A percentile compares a stretch with the other conserved stretches of the same genome.
These are phyloP conservation scores for Elegia similella DNA, from an alignment of 2,888 invertebrate species.

Conservation along the genomic window DNA sequence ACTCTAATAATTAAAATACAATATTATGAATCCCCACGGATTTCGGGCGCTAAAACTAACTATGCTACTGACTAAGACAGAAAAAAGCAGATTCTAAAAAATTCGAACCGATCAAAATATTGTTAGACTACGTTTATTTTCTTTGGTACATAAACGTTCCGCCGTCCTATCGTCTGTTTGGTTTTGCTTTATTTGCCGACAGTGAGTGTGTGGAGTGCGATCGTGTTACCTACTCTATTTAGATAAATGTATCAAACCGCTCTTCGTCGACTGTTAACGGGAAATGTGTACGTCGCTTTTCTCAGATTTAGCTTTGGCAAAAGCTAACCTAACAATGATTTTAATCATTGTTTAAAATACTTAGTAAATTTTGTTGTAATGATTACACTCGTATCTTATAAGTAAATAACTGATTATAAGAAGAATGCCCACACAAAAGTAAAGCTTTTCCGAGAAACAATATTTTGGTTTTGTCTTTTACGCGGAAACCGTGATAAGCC, in stretches of 20 bases:
- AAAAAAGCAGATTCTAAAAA: too few species aligned
- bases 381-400: background rate
- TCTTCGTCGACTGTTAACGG: conserved; percentile 10
- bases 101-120: background rate
- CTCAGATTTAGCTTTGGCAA: conserved; percentile 7
- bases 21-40: too few species aligned
- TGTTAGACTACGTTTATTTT: background rate
- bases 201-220: conserved; percentile 3
- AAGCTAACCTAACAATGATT: background rate
- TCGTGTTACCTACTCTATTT: conserved; percentile 15
- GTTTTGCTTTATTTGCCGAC: conserved; percentile 12
- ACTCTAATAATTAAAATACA: too few species aligned
- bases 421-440: background rate
- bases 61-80: too few species aligned
- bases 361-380: background rate
- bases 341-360: background rate
- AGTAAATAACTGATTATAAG: too few species aligned
- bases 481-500: too few species aligned
- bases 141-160: conserved; percentile 1
- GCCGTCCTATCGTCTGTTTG: conserved; percentile 2
- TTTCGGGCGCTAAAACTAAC: too few species aligned
- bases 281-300: conserved; percentile 7
- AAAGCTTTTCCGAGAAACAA: too few species aligned
- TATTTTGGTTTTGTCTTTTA: conserved; percentile 41
- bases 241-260: conserved; percentile 11